Conservation (phyloP, 2,888 invertebrate species). For the Anthoptus insignis region DNA sequence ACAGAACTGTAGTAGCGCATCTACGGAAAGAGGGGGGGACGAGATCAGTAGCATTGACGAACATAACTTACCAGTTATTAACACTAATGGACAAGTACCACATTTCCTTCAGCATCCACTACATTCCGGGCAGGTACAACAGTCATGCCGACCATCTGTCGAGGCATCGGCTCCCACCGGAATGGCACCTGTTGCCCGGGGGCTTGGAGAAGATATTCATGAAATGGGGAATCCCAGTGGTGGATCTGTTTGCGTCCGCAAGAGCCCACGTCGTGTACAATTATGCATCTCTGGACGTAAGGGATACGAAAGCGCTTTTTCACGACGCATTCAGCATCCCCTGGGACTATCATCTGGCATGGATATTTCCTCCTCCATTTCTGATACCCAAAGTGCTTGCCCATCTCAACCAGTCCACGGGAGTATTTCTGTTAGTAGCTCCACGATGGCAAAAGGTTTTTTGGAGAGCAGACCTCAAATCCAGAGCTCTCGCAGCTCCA, state of each 20-base stretch:
- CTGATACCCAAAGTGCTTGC: constrained; percentile 33
- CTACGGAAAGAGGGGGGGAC: constrained; percentile 55
- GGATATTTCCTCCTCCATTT: constrained; percentile 44
- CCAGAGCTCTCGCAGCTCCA: constrained; percentile 47
- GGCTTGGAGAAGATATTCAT: constrained; percentile 37
- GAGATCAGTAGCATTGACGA: constrained; percentile 44
- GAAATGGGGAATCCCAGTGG: constrained; percentile 24
- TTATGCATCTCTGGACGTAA: neutral
- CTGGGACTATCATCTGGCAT: constrained; percentile 31
- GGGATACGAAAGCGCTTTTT: neutral
- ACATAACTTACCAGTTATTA: constrained; percentile 44
- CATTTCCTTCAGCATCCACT: constrained; percentile 39
- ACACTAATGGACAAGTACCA: constrained; percentile 39
- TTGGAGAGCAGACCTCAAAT: constrained; percentile 55
- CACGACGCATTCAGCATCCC: neutral
- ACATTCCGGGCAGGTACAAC: constrained; percentile 51
- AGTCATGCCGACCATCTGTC: constrained; percentile 48
- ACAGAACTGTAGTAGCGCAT: constrained; percentile 50
- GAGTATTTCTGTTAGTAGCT: constrained; percentile 12
- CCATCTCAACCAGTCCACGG: constrained; percentile 43
- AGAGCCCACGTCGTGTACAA: constrained; percentile 14
- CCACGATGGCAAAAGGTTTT: constrained; percentile 53
- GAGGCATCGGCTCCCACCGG: constrained; percentile 38
- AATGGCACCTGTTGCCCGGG: constrained; percentile 49
- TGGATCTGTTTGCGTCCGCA: constrained; percentile 5